A percentile compares a stretch with the other conserved stretches of the same genome.
Evolutionary conservation across 2,113 vertebrate genomes (phyloP).

Genomic region (Pandion haliaetus): DNA sequence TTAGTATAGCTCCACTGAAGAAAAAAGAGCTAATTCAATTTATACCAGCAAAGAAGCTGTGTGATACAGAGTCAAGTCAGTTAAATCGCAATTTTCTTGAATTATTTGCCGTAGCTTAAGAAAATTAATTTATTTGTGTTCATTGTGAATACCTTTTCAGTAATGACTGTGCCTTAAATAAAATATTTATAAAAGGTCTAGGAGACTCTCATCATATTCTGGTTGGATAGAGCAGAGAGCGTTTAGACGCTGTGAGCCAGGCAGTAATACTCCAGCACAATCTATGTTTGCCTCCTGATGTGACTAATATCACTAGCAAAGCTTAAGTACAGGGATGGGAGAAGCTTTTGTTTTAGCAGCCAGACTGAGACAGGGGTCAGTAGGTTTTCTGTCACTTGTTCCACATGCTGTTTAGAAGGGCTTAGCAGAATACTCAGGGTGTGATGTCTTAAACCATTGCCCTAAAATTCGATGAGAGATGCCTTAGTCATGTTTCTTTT

Average conservation of each 20-base stretch:
- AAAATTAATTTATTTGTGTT: not conserved
- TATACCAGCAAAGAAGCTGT: not conserved
- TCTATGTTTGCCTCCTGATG: not conserved
- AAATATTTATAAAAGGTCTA: not conserved
- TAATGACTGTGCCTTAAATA: not conserved
- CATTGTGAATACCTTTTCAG: not conserved
- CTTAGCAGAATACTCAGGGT: not conserved
- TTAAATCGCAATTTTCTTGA: not conserved
- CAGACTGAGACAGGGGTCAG: not conserved
- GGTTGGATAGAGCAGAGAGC: not conserved
- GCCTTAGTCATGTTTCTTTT: not conserved
- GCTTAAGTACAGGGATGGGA: not conserved
- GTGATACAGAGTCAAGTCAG: not conserved
- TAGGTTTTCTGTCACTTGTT: not conserved
- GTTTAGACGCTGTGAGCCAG: not conserved
- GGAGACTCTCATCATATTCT: not conserved
- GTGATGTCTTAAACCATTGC: not conserved
- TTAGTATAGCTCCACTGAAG: not conserved
- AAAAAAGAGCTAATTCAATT: not conserved
- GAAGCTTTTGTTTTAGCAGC: slow-evolving; percentile 1
- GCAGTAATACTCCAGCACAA: not conserved
- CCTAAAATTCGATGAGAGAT: not conserved
- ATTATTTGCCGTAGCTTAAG: not conserved
- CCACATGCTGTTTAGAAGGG: not conserved
- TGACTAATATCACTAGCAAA: not conserved